Evolutionary conservation across 2,113 vertebrate species (phyloP), one percentile per base, ranked within the genome.

Genomic region (Emydura subglobosa): DNA sequence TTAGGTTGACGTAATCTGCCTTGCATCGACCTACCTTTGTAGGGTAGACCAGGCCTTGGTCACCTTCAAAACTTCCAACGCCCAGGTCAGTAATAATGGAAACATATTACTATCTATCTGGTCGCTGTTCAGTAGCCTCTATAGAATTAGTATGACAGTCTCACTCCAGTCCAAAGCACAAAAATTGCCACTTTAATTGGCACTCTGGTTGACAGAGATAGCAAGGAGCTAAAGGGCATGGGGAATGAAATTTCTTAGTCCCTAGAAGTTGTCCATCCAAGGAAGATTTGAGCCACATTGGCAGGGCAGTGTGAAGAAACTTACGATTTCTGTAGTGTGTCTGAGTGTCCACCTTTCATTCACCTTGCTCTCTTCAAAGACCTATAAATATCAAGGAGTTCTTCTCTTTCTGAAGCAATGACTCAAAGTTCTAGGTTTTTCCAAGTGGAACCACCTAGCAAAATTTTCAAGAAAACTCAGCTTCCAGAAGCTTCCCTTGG

Each of bases 191-290:
- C 61, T 29, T 72, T 3, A 3, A 44, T 19, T 0, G 4, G 14
- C 49, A 79, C 82, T 4, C 68, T 82, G 17, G 11, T 5, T 88
- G 89, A 44, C 72, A 76, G n/a, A 74, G 68, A 61, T 16, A 74
- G 21, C 34, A 74, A 74, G 72, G 72, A 57, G 0, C 53, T 25
- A 34, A 44, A 0, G 1, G 61, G 11, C 42, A 82, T 57, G n/a
- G 47, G 84, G 84, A 57, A 74, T 2, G 3, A 50, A 83, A 31
- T 14, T 39, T 74, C n/a, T 25, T 42, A 42, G 51, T 34, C 50
- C 31, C 53, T 5, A 42, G 12, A 65, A 1, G n/a, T 21, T 31
- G 44, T 39, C 76, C 82, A 87, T 5, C 76, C 34, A 49, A 2
- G 47, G 78, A 0, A 89, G 83, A 12, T 25, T 22, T n/a, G 50